Conservation (phyloP, 2,888 invertebrate genomes). For the Anticlea derivata region DNA sequence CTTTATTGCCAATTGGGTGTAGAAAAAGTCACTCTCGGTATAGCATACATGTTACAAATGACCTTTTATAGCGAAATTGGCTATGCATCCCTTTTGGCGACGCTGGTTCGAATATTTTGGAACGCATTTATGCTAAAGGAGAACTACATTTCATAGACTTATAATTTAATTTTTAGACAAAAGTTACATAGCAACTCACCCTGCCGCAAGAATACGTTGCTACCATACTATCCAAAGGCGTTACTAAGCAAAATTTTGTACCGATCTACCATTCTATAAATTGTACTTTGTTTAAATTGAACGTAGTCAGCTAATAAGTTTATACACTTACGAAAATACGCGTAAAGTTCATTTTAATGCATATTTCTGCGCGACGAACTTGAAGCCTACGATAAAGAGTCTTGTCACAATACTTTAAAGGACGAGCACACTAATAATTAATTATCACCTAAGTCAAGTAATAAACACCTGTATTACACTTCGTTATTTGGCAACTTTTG, state of each 20-base stretch:
- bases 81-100: neutral
- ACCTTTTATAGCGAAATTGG: neutral
- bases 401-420: neutral
- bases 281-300: slow-evolving; percentile 22
- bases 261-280: slow-evolving; percentile 4
- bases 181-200: slow-evolving; percentile 13
- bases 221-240: slow-evolving; percentile 17
- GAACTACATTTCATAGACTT: neutral
- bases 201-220: slow-evolving; percentile 5
- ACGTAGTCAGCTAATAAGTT: neutral
- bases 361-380: neutral
- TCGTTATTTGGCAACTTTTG: slow-evolving; percentile 9
- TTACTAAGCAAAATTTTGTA: slow-evolving; percentile 2
- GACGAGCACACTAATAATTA: slow-evolving; percentile 1
- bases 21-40: too few relatives aligned
- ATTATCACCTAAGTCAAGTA: neutral
- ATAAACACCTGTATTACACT: neutral
- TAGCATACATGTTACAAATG: too few relatives aligned
- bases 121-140: too few relatives aligned
- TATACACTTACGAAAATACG: neutral
- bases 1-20: too few relatives aligned
- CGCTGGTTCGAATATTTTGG: neutral
- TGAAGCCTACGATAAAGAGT: neutral
- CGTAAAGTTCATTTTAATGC: neutral
- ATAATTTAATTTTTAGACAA: slow-evolving; percentile 13